Evolutionary conservation across 2,888 invertebrate genomes (phyloP).

Genomic region (Rhaphigaster nebulosa): DNA sequence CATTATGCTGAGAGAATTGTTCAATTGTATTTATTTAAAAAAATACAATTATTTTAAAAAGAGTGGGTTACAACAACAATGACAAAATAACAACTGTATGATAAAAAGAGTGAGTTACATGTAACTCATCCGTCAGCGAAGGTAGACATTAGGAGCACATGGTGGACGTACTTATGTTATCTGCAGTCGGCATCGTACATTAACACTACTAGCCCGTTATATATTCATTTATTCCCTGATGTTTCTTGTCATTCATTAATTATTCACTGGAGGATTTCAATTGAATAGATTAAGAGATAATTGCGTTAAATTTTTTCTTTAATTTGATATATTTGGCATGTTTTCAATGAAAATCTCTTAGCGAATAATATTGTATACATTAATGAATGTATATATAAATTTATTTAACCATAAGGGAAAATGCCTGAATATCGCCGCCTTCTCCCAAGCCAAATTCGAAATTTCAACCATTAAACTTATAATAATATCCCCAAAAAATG

Average conservation of each 20-base stretch:
- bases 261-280: neutral
- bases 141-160: neutral
- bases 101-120: neutral
- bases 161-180: neutral
- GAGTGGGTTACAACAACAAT: neutral
- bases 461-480: too few relatives aligned
- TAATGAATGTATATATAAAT: too few relatives aligned
- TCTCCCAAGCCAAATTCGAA: too few relatives aligned
- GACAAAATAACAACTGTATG: neutral
- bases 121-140: neutral
- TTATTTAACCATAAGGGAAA: too few relatives aligned
- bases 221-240: neutral
- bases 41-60: neutral
- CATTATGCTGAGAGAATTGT: too few relatives aligned
- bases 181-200: neutral
- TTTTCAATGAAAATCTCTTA: too few relatives aligned
- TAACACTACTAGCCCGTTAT: neutral
- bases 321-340: too few relatives aligned
- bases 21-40: too few relatives aligned
- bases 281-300: neutral
- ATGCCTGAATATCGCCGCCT: too few relatives aligned
- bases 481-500: too few relatives aligned
- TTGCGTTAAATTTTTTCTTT: neutral
- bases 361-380: too few relatives aligned
- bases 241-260: conserved; percentile 1